phyloP scores from a whole-genome alignment of 2,888 invertebrate species.

The Callinectes sapidus region DNA sequence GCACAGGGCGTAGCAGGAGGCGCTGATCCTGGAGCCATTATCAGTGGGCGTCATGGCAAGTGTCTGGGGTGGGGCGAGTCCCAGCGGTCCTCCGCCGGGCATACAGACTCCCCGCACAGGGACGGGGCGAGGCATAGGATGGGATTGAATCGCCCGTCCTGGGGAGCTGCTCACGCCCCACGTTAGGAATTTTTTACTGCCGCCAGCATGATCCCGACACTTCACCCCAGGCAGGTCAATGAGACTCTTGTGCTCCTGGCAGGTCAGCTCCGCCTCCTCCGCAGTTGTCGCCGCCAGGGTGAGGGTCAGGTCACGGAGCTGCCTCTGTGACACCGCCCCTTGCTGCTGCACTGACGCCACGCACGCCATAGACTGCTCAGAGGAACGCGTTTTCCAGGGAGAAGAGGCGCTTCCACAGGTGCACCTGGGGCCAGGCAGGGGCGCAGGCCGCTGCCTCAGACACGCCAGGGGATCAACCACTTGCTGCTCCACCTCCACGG shows the following conservation, averaged over 20 bases:
- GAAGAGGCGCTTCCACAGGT: neutral
- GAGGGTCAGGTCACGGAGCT: neutral
- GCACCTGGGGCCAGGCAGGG: neutral
- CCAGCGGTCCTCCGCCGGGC: neutral
- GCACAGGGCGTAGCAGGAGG: neutral
- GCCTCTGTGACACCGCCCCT: neutral
- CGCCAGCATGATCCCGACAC: neutral
- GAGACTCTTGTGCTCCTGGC: neutral
- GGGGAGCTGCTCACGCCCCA: neutral
- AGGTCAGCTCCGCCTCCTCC: neutral
- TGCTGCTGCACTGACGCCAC: neutral
- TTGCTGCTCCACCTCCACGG: neutral
- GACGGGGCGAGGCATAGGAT: neutral
- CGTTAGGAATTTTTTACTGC: neutral
- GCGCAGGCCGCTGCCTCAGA: slow-evolving; percentile 19
- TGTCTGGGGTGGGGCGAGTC: neutral
- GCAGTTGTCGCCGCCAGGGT: neutral
- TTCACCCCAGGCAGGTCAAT: neutral
- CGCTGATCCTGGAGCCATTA: neutral
- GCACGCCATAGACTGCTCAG: neutral
- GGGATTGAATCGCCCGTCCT: neutral
- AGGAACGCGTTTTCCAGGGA: neutral
- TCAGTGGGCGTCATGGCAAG: neutral
- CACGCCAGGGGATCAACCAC: neutral
- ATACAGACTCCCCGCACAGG: neutral